Conservation (phyloP, 1,140 invertebrate species). For the Galleria mellonella region DNA sequence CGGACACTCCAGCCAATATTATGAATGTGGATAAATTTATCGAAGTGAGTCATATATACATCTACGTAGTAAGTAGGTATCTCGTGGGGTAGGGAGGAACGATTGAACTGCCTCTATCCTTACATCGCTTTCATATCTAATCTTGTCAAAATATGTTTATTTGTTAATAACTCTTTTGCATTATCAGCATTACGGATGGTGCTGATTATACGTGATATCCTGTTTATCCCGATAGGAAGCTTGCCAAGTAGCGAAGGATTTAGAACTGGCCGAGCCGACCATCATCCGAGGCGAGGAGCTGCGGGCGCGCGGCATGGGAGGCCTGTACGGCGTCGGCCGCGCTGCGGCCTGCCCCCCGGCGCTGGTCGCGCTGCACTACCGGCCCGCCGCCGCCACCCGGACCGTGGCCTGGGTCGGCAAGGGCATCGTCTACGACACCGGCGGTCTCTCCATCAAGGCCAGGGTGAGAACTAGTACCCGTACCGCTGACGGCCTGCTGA, state of each 20-base stretch:
- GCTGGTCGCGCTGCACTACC: slow-evolving; percentile 85
- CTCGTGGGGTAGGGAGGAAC: neutral
- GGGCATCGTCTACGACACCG: slow-evolving; percentile 95
- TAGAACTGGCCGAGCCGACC: slow-evolving; percentile 78
- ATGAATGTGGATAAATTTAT: slow-evolving; percentile 90
- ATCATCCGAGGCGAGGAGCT: slow-evolving; percentile 88
- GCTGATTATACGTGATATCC: no score
- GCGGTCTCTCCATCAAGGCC: slow-evolving; percentile 92
- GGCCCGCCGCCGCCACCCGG: slow-evolving; percentile 76
- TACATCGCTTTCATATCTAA: no score
- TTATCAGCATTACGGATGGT: no score
- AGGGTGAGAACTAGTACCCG: slow-evolving; percentile 75
- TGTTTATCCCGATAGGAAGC: slow-evolving; percentile 76
- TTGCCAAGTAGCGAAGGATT: slow-evolving; percentile 75
- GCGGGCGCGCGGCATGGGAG: slow-evolving; percentile 83
- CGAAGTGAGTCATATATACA: slow-evolving; percentile 68
- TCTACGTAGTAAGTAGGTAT: neutral
- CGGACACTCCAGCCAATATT: slow-evolving; percentile 88
- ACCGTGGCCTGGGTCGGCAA: slow-evolving; percentile 94
- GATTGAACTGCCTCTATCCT: no score
- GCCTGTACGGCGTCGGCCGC: slow-evolving; percentile 90
- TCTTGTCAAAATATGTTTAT: no score
- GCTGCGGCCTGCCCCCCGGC: slow-evolving; percentile 84
- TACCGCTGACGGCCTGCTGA: neutral
- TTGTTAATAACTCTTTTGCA: no score